These are phyloP conservation scores for Reticulitermes lucifugus DNA, from an alignment of 2,888 invertebrate species.

Conservation along the genomic window DNA sequence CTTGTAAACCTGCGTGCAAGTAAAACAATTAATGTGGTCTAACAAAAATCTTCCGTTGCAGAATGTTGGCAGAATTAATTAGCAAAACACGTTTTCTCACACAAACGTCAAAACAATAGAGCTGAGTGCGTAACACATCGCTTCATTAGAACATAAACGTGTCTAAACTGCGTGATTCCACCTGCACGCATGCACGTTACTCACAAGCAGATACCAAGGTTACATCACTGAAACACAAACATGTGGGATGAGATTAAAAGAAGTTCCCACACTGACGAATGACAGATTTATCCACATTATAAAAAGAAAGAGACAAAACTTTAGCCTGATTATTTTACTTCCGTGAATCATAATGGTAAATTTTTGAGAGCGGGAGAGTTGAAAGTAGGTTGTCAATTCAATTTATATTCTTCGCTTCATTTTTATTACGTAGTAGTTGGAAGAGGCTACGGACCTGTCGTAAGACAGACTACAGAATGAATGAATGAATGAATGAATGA, in stretches of 20 bases:
- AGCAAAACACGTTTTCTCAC: background rate
- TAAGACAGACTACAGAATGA: too few species aligned
- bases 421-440: too few species aligned
- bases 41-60: too few species aligned
- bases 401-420: too few species aligned
- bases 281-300: background rate
- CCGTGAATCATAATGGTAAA: slow-evolving; percentile 5
- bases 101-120: background rate
- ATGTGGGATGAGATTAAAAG: background rate
- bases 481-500: too few species aligned
- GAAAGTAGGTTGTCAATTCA: background rate
- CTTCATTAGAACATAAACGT: background rate
- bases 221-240: background rate
- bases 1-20: too few species aligned
- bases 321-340: background rate
- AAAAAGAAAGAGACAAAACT: background rate
- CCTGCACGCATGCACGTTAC: background rate
- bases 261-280: slow-evolving; percentile 1
- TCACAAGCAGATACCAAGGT: background rate
- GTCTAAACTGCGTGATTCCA: background rate
- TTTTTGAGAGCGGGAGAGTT: background rate
- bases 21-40: too few species aligned
- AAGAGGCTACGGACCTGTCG: too few species aligned
- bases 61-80: background rate
- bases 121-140: background rate